Base-by-base conservation (phyloP, 2,797 vertebrate genomes). In the Ctenosaura bakeri region DNA sequence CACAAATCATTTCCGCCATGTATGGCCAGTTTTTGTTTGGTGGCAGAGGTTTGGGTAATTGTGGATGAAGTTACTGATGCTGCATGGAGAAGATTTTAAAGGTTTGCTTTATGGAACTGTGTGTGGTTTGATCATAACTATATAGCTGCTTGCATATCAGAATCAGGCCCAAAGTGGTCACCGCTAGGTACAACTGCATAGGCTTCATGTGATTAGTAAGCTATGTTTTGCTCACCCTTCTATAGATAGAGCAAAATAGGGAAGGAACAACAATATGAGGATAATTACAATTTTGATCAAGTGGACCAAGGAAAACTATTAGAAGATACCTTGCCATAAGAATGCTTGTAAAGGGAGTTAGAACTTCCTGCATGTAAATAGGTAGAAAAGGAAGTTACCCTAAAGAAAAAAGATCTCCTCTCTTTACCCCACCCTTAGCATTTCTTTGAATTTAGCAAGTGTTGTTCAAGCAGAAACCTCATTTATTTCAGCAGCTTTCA, bases 401-500 rank as follows among this genome's bases (percentile, higher is more conserved):
- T 59, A 18, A 13, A 59, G 16, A 59, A 59, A 59, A 59, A 59
- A 46, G 16, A 18, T 69, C 64, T 69, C 64, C 64, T 69, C 26
- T 26, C 26, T 3, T 69, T 26, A 69, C 8, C 3, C 24, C 24
- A 69, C 9, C 29, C 29, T 69, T 69, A 38, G 16, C 3, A 46
- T n/a, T 74, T 54, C 54, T 2, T 50, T 81, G 66, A 81, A 46
- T 74, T 69, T 69, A 82, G 42, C 18, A 82, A 73, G 26, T 35
- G 32, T 56, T 90, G 59, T 83, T 87, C 80, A 69, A 62, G 35
- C 59, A 90, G 85, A 69, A 32, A 42, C 22, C 1, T 46, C 29
- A 42, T 90, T 83, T 78, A 69, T 87, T 87, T 87, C 52, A 87
- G 18, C 4, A 35, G 59, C 66, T 74, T 73, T 78, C 81, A 32